Evolutionary conservation across 2,113 vertebrate species (phyloP).

Genomic region (Cacatua alba): DNA sequence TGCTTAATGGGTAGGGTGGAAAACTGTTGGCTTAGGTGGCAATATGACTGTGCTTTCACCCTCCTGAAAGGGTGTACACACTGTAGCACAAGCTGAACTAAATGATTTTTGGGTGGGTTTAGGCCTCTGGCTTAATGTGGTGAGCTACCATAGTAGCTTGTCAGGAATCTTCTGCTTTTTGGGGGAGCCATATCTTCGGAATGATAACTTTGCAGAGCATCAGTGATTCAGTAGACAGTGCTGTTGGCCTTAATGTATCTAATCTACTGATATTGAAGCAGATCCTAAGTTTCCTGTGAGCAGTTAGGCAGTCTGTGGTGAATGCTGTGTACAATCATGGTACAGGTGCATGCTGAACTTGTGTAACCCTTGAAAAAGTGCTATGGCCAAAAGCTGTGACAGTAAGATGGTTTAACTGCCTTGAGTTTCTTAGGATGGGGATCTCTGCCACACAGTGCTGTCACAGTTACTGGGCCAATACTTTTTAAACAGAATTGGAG

Average conservation of each 20-base stretch:
- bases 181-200: slow-evolving; percentile 24
- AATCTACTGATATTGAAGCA: slow-evolving; percentile 25
- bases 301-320: slow-evolving; percentile 43
- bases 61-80: slow-evolving; percentile 17
- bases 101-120: slow-evolving; percentile 57
- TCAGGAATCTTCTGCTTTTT: not conserved
- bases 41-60: slow-evolving; percentile 42
- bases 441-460: slow-evolving; percentile 26
- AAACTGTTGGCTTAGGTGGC: slow-evolving; percentile 42
- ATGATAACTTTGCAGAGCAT: slow-evolving; percentile 10
- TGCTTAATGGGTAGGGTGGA: slow-evolving; percentile 40
- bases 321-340: slow-evolving; percentile 12
- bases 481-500: not conserved
- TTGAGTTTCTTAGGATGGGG: slow-evolving; percentile 39
- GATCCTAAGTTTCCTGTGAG: slow-evolving; percentile 10
- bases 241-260: slow-evolving; percentile 33
- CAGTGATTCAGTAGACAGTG: slow-evolving; percentile 42
- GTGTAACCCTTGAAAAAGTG: not conserved
- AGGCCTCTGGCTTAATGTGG: slow-evolving; percentile 44
- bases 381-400: slow-evolving; percentile 14
- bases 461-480: not conserved
- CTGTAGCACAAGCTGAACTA: slow-evolving; percentile 38
- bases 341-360: slow-evolving; percentile 44
- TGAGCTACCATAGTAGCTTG: slow-evolving; percentile 54
- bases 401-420: slow-evolving; percentile 29